Conservation (phyloP, 2,888 invertebrate species). For the Marasmarcha lunaedactyla region DNA sequence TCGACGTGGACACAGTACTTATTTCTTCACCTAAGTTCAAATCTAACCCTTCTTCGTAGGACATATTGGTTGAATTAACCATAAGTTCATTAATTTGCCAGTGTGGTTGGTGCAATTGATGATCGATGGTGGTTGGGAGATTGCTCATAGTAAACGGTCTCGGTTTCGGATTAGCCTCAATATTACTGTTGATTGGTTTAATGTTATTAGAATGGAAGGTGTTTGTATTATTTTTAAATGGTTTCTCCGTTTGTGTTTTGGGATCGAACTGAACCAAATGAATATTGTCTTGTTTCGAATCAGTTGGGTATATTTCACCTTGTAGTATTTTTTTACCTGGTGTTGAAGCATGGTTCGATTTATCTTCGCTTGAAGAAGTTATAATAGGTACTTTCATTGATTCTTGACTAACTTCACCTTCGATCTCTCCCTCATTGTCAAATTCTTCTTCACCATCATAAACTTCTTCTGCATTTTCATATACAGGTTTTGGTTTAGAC, state of each 20-base stretch:
- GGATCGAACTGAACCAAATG: conserved; percentile 31
- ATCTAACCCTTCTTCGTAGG: conserved; percentile 51
- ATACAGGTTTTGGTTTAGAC: conserved; percentile 36
- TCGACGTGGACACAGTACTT: conserved; percentile 23
- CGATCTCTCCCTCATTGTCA: conserved; percentile 31
- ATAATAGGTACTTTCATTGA: conserved; percentile 60
- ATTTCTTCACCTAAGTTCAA: conserved; percentile 60
- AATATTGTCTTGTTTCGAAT: conserved; percentile 24
- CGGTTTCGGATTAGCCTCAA: conserved; percentile 35
- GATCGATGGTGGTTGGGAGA: conserved; percentile 39
- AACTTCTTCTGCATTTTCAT: conserved; percentile 56
- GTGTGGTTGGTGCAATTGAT: conserved; percentile 59
- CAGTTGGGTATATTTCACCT: conserved; percentile 29
- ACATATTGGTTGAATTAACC: conserved; percentile 46
- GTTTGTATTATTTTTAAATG: conserved; percentile 43
- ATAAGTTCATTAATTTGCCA: conserved; percentile 62
- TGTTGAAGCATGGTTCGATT: conserved; percentile 22
- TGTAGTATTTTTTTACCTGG: conserved; percentile 30
- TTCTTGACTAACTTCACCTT: conserved; percentile 56
- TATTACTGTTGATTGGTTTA: conserved; percentile 39
- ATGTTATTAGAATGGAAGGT: conserved; percentile 44
- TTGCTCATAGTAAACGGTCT: conserved; percentile 49
- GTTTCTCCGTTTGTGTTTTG: conserved; percentile 63
- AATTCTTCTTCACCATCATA: conserved; percentile 51
- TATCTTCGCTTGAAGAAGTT: conserved; percentile 38